Conservation (phyloP, 2,797 vertebrate genomes). For the Notamacropus eugenii region DNA sequence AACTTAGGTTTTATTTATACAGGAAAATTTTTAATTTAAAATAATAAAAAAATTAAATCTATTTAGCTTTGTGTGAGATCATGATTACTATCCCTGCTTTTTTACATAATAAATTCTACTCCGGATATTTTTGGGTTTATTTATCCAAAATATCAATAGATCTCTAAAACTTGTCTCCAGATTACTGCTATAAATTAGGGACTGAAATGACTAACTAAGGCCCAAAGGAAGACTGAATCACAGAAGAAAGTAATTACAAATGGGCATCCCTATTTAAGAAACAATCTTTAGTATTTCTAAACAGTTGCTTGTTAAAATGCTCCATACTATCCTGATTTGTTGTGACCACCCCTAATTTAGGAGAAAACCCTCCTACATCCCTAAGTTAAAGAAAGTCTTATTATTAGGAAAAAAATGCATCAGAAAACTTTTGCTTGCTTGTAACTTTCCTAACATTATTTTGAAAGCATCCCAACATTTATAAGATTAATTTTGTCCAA, state of each 20-base stretch:
- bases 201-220: not conserved
- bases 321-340: not conserved
- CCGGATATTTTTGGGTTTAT: not conserved
- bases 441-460: too few species aligned
- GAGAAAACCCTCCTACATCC: not conserved
- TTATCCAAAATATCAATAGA: constrained; percentile 63
- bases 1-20: too few species aligned
- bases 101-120: too few species aligned
- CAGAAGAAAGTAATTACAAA: not conserved
- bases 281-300: not conserved
- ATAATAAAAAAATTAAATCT: too few species aligned
- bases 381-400: not conserved
- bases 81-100: too few species aligned
- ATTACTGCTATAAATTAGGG: constrained; percentile 63
- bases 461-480: too few species aligned
- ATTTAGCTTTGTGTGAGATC: too few species aligned
- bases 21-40: too few species aligned
- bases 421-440: too few species aligned
- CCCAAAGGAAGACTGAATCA: not conserved
- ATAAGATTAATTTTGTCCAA: too few species aligned
- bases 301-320: not conserved
- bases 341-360: not conserved
- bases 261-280: not conserved
- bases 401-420: too few species aligned
- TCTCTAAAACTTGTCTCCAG: constrained; percentile 69